Conservation (phyloP, 2,113 vertebrate genomes). For the Sander lucioperca region DNA sequence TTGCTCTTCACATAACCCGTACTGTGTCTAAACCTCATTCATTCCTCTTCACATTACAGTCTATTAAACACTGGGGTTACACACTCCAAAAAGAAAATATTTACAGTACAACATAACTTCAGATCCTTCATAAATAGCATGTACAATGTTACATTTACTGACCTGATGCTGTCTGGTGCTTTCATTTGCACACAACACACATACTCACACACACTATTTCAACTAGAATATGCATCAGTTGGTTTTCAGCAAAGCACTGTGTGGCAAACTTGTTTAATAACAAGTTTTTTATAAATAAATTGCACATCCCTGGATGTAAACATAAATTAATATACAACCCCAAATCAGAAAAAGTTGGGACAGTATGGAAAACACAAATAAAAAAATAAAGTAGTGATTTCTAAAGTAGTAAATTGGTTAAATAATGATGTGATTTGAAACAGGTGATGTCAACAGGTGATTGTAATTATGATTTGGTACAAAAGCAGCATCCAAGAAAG, state of each 20-base stretch:
- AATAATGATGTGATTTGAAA: no score
- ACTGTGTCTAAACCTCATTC: neutral
- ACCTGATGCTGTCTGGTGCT: neutral
- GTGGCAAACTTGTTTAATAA: neutral
- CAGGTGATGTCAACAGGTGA: no score
- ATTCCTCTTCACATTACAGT: conserved; percentile 15
- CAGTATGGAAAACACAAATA: no score
- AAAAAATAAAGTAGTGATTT: no score
- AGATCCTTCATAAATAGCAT: conserved; percentile 5
- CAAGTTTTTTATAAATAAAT: neutral
- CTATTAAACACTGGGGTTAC: neutral
- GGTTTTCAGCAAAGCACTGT: neutral
- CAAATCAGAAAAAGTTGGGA: no score
- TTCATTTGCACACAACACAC: neutral
- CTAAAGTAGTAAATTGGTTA: no score
- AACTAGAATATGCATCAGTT: neutral
- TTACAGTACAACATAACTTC: no score
- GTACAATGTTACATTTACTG: neutral
- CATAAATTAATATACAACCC: neutral
- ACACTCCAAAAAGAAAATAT: neutral
- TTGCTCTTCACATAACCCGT: neutral
- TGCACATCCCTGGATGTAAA: neutral
- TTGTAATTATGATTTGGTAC: no score
- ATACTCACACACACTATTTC: neutral
- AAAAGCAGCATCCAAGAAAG: no score